Conservation (phyloP, 2,113 vertebrate genomes). For the Cochlearius cochlearius region DNA sequence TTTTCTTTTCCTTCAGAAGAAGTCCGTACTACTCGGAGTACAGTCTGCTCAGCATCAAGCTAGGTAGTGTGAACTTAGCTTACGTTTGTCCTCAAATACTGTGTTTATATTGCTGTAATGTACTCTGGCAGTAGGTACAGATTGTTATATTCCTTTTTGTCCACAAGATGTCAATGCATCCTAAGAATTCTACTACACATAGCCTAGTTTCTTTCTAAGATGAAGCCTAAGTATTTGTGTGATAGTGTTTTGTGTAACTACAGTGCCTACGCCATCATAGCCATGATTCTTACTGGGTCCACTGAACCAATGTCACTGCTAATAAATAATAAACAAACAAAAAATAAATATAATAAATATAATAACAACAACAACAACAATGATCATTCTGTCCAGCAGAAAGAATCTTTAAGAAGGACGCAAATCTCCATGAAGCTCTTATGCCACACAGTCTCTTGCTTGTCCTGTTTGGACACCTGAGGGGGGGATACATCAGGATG, state of each 20-base stretch:
- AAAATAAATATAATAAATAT: not conserved
- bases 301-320: not conserved
- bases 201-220: rapidly evolving
- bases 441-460: rapidly evolving
- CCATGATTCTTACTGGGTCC: not conserved
- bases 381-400: not conserved
- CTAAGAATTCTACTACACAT: not conserved
- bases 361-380: not conserved
- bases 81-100: not conserved
- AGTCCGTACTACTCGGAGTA: not conserved
- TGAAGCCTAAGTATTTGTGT: not conserved
- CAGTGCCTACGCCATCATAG: not conserved
- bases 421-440: not conserved
- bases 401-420: not conserved
- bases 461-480: not conserved
- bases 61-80: not conserved
- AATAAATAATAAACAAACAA: not conserved
- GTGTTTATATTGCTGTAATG: rapidly evolving
- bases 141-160: not conserved
- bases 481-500: not conserved
- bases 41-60: not conserved
- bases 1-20: not conserved
- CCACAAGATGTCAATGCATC: conserved; percentile 58
- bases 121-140: not conserved
- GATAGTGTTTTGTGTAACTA: not conserved